Evolutionary conservation across 2,113 vertebrate species (phyloP), one percentile per base, ranked within the genome.

Genomic region (Mesocricetus auratus): DNA sequence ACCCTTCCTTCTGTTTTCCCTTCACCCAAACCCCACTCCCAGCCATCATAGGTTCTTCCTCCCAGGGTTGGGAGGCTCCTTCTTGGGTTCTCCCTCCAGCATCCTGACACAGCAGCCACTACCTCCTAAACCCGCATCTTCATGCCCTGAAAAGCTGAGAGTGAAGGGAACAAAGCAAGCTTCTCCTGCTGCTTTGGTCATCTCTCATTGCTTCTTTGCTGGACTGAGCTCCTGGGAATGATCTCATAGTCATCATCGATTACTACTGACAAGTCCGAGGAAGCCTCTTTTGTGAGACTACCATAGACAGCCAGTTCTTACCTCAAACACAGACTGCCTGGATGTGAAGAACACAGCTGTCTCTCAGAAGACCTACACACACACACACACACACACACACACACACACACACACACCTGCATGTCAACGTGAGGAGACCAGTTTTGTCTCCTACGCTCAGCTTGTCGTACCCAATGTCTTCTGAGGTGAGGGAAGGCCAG

Each of bases 21-120:
- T 11, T 33, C 31, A 47, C 2, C 29, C 22, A 12, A 4, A 9
- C 10, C 5, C 39, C 31, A 3, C 45, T 12, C 58, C 19, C 0
- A 0, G n/a, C 45, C 45, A 26, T 5, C 36, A 45, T 39, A 29
- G 78, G 85, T 24, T 74, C 74, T 74, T 62, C 50, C 22, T 90
- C 24, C 26, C 73, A 19, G 2, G 15, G 24, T 26, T 66, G 69
- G 11, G 19, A 50, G 16, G 39, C 29, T 22, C 33, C 56, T 36
- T 56, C 19, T 8, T n/a, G 3, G 12, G 26, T 7, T 89, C 89
- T 85, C 50, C 33, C 88, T 29, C 5, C 29, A 60, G 26, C n/a
- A 58, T 42, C 42, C 58, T 62, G 58, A n/a, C n/a, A 79, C 90
- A 42, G 53, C 24, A 62, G 31, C 2, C 4, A 22, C 58, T 91